Conservation (phyloP, 2,113 vertebrate species). For the Rutilus rutilus region DNA sequence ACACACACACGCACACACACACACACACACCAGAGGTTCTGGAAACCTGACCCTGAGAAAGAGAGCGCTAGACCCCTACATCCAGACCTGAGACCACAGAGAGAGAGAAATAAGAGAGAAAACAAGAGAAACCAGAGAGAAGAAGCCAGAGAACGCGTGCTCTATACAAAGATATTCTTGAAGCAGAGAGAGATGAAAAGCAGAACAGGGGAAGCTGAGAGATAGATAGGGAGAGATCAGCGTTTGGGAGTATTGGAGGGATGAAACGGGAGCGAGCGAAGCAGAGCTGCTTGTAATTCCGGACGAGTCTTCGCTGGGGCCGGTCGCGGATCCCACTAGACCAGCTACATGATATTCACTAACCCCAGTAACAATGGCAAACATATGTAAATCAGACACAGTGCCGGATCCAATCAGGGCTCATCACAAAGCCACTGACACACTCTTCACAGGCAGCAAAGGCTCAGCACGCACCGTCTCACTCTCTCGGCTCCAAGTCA, state of each 20-base stretch:
- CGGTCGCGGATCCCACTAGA: slow-evolving; percentile 70
- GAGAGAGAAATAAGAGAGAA: not conserved
- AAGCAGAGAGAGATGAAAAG: slow-evolving; percentile 42
- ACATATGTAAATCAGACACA: slow-evolving; percentile 78
- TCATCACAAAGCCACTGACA: slow-evolving; percentile 69
- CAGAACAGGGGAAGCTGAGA: slow-evolving; percentile 14
- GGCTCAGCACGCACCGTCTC: slow-evolving; percentile 13
- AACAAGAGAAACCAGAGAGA: slow-evolving; percentile 24
- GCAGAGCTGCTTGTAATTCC: slow-evolving; percentile 71
- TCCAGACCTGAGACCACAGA: slow-evolving; percentile 29
- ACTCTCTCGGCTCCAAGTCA: not conserved
- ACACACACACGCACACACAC: slow-evolving; percentile 27
- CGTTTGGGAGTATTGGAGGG: slow-evolving; percentile 42
- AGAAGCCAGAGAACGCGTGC: not conserved
- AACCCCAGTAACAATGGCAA: slow-evolving; percentile 78
- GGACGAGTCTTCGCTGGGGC: slow-evolving; percentile 59
- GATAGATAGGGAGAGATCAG: slow-evolving; percentile 34
- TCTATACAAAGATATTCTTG: slow-evolving; percentile 21
- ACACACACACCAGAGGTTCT: slow-evolving; percentile 1
- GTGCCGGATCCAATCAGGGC: slow-evolving; percentile 73
- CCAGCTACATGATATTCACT: slow-evolving; percentile 80
- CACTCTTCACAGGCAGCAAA: slow-evolving; percentile 50
- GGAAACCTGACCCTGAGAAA: slow-evolving; percentile 22
- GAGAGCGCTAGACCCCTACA: slow-evolving; percentile 19
- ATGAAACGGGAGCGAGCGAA: slow-evolving; percentile 47